phyloP scores from a whole-genome alignment of 2,797 vertebrate genomes.

The Spinibarbus caldwelli region DNA sequence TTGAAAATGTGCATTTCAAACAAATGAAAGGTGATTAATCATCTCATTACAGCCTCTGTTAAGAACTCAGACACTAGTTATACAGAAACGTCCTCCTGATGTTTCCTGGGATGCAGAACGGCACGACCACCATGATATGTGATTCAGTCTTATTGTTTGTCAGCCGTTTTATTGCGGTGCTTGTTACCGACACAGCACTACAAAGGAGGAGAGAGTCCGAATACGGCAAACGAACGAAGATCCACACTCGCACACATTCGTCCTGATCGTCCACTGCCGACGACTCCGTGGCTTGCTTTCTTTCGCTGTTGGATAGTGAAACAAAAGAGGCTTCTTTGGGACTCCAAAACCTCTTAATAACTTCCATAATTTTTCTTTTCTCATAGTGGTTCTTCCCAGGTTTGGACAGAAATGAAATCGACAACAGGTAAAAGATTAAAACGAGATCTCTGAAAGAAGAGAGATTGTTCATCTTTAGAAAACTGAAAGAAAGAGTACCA shows the following conservation, averaged over 20 bases:
- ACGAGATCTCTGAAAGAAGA: conserved; percentile 46
- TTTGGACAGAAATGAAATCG: conserved; percentile 45
- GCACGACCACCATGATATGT: conserved; percentile 10
- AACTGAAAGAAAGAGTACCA: conserved; percentile 71
- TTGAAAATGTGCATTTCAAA: background rate
- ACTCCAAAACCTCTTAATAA: conserved; percentile 15
- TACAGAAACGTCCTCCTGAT: background rate
- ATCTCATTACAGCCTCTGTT: conserved; percentile 1
- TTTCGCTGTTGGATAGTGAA: background rate
- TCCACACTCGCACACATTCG: background rate
- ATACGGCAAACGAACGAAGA: background rate
- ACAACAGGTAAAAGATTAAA: conserved; percentile 53
- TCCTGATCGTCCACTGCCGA: background rate
- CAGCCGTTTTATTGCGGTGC: conserved; percentile 62
- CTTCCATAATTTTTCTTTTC: conserved; percentile 25
- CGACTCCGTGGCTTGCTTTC: conserved; percentile 34
- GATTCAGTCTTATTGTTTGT: conserved; percentile 9
- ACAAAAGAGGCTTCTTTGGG: background rate
- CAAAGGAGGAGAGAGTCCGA: conserved; percentile 2
- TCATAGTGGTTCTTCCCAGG: conserved; percentile 57
- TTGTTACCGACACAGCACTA: conserved; percentile 42
- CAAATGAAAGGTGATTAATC: background rate
- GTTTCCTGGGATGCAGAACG: conserved; percentile 7
- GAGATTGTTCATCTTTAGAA: conserved; percentile 54
- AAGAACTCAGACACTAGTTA: background rate